Evolutionary conservation across 2,888 invertebrate genomes (phyloP), one percentile per base, ranked within the genome.

Genomic region (Dryomyza anilis): DNA sequence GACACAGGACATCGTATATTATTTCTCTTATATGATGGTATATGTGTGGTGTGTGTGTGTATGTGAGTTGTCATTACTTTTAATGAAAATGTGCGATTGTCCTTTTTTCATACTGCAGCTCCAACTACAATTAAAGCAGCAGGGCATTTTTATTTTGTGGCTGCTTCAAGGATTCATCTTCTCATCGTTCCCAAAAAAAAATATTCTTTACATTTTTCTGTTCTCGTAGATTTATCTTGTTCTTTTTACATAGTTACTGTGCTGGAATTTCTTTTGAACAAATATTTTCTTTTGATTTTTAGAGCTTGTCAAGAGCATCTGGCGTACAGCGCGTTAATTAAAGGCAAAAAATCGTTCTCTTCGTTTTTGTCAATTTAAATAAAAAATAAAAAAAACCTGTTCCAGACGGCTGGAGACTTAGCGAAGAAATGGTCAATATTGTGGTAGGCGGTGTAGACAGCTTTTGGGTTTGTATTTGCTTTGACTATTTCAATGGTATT

Each of bases 61-160:
- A 7, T 3, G 29, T 50, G 50, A 25, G 19, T 55, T 55, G 33
- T 55, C 55, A 55, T 55, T 55, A 55, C 36, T 55, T 33, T 55
- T 55, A 55, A 55, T 55, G 33, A 55, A 55, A 72, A 72, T 70
- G 67, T 70, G 69, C 66, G 14, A 55, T 19, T 55, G 55, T 55
- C 55, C 55, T 36, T 55, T 23, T 19, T 60, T 53, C 59, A 63
- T 43, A 55, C 63, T 50, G 23, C 25, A 33, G 43, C 52, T 58
- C 36, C 52, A 27, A 30, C 65, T 64, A 36, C 73, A 72, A 74
- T 76, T 75, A 74, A 75, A 74, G 70, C 36, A 67, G 68, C 67
- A 69, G 7, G 4, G 14, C 23, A 21, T 30, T 52, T 16, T 27
- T 16, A n/a, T 52, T n/a, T 29, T 29, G 10, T 52, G 14, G 33